Evolutionary conservation across 2,797 vertebrate species (phyloP).

Genomic region (Bryconaethiops microstoma): DNA sequence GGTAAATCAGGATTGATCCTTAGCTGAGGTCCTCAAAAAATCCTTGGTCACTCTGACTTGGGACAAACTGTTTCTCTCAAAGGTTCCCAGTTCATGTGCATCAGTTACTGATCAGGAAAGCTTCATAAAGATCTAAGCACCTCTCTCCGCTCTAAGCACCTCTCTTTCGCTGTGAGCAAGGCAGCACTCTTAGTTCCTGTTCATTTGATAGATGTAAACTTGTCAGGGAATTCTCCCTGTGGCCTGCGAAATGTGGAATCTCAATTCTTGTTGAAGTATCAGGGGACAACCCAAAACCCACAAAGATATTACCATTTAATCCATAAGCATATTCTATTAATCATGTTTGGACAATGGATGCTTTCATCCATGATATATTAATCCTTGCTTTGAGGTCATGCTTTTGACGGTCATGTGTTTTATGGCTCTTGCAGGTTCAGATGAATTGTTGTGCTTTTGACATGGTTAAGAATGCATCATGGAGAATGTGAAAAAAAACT

Average conservation of each 20-base stretch:
- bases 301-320: neutral
- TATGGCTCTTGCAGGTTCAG: neutral
- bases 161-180: neutral
- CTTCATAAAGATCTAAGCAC: neutral
- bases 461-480: neutral
- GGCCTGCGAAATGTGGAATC: neutral
- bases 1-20: neutral
- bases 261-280: neutral
- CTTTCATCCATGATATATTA: neutral
- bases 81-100: neutral
- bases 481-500: constrained; percentile 11
- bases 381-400: neutral
- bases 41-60: neutral
- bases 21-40: neutral
- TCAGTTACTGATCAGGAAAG: neutral
- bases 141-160: neutral
- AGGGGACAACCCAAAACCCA: neutral
- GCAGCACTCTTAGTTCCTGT: neutral
- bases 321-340: constrained; percentile 12
- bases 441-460: constrained; percentile 25
- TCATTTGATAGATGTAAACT: neutral
- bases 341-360: neutral
- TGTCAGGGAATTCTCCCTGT: neutral
- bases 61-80: neutral
- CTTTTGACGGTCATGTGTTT: neutral